These are phyloP conservation scores for Argopecten irradians DNA, from an alignment of 1,140 invertebrate genomes.

Conservation along the genomic window DNA sequence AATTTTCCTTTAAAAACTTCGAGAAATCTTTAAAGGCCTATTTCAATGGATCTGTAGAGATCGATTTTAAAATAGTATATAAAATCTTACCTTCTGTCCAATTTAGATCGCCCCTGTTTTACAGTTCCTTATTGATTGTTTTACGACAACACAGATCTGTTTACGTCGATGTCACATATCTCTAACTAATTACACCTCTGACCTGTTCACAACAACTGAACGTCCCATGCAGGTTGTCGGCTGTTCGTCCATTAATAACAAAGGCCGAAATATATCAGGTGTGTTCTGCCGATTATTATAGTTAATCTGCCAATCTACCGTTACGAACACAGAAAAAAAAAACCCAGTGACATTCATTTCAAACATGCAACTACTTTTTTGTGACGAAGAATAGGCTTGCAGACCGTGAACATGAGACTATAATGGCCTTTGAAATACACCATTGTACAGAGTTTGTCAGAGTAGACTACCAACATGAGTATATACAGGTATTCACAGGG, in stretches of 20 bases:
- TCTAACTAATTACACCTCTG: slow-evolving; percentile 7
- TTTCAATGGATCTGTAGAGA: no score
- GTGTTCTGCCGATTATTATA: neutral
- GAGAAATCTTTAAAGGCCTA: no score
- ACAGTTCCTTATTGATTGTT: neutral
- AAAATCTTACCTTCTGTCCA: neutral
- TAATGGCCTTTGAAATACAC: neutral
- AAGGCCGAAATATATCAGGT: neutral
- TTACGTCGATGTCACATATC: neutral
- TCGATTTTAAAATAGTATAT: neutral
- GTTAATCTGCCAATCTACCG: neutral
- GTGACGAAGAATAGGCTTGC: neutral
- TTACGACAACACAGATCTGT: slow-evolving; percentile 6
- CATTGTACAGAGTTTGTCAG: neutral
- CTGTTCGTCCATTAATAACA: neutral
- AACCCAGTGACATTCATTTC: neutral
- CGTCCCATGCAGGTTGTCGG: neutral
- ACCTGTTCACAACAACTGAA: neutral
- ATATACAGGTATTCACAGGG: neutral
- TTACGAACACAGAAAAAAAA: neutral
- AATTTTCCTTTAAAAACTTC: no score
- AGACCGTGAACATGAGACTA: neutral
- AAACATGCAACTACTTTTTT: neutral
- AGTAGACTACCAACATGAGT: neutral
- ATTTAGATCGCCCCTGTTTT: neutral